Evolutionary conservation across 2,113 vertebrate genomes (phyloP).

Genomic region (Myrmecobius fasciatus): DNA sequence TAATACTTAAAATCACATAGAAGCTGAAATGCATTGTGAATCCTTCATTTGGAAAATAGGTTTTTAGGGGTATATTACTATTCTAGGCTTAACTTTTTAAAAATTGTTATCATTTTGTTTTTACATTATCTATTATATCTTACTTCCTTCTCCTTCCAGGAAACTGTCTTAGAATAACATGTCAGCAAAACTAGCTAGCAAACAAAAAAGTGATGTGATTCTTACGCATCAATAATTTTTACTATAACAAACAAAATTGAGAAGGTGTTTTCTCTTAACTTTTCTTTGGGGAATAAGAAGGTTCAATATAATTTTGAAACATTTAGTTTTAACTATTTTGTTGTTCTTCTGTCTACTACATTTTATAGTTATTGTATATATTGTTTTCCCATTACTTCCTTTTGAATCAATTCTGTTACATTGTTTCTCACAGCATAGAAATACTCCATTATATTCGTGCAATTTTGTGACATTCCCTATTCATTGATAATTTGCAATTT

Average conservation of each 20-base stretch:
- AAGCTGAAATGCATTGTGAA: background rate
- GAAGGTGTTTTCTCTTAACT: background rate
- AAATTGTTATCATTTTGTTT: background rate
- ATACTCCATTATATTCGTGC: background rate
- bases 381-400: background rate
- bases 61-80: background rate
- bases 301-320: background rate
- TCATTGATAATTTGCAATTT: background rate
- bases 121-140: background rate
- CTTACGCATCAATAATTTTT: background rate
- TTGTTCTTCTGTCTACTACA: background rate
- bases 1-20: background rate
- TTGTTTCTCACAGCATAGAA: background rate
- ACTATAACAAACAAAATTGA: background rate
- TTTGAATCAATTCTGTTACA: background rate
- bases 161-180: background rate
- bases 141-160: background rate
- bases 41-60: background rate
- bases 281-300: background rate
- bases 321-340: background rate
- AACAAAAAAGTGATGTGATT: background rate
- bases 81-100: background rate
- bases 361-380: background rate
- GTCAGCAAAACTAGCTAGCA: background rate
- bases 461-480: background rate